Base-by-base conservation (phyloP, 2,888 invertebrate genomes). In the Carpatolechia fugitivella region DNA sequence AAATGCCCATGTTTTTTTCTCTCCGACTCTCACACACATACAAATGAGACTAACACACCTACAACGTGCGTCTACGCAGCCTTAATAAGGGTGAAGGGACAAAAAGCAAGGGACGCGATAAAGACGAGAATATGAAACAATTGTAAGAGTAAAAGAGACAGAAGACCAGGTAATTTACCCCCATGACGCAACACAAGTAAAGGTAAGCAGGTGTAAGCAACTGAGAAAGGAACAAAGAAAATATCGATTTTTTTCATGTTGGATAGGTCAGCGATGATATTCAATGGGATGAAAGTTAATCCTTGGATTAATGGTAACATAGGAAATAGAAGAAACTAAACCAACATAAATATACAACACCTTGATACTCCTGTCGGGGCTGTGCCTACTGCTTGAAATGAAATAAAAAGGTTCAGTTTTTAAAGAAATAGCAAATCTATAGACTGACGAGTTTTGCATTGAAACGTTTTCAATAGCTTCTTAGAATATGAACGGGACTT, bases 71-170 rank as follows among this genome's bases (percentile, higher is more conserved):
- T 72, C 72, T 71, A 77, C 80, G 76, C 80, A 80, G 63, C 64
- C 67, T 47, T 74, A 82, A 79, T 83, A 85, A 83, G 89, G 87
- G 87, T 83, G 81, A 76, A 76, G 80, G 81, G 76, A 82, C 75
- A 81, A 83, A 82, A 83, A 80, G 76, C 76, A 79, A 80, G 80
- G 82, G 80, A 77, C 77, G 75, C 54, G 73, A 83, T 69, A 72
- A 76, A 74, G 81, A 85, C 69, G 69, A 62, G 60, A 60, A 67
- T 66, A 55, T 40, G 49, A 61, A 24, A 62, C 57, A 58, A 54
- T 52, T 61, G 60, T 57, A 56, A 54, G 76, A 62, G 65, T 58
- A 77, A 85, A 69, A 76, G 74, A 73, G 83, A 85, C 60, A 62
- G 56, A 75, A 62, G 64, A 77, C 74, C 77, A 81, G 80, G 83